Evolutionary conservation across 2,113 vertebrate species (phyloP).

Genomic region (Ictidomys tridecemlineatus): DNA sequence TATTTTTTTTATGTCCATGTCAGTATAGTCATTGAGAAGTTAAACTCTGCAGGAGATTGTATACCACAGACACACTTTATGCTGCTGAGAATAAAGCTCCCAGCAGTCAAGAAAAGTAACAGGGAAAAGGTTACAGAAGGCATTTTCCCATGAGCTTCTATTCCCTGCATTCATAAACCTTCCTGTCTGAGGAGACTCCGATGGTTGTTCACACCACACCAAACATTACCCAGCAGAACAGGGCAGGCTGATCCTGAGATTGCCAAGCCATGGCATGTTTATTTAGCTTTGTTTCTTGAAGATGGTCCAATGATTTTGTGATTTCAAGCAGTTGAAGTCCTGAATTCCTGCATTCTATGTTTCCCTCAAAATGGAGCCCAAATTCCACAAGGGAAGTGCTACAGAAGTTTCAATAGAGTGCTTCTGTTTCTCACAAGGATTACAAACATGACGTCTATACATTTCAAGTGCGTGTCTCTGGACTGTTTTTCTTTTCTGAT

Average conservation of each 20-base stretch:
- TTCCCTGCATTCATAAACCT: conserved; percentile 86
- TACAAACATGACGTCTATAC: not conserved
- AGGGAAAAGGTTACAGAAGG: conserved; percentile 85
- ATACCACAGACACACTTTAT: conserved; percentile 56
- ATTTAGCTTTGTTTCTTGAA: conserved; percentile 78
- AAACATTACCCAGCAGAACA: conserved; percentile 81
- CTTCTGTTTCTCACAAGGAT: not conserved
- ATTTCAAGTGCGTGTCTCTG: not conserved
- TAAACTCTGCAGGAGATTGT: conserved; percentile 51
- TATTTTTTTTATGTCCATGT: not conserved
- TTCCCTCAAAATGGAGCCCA: conserved; percentile 4
- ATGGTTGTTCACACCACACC: conserved; percentile 85
- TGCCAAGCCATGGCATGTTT: conserved; percentile 82
- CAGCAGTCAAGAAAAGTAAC: conserved; percentile 83
- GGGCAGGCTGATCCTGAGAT: conserved; percentile 59
- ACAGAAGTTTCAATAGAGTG: not conserved
- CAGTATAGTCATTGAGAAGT: conserved; percentile 63
- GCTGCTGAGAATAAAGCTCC: conserved; percentile 72
- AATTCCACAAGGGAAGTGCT: not conserved
- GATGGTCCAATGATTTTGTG: not conserved
- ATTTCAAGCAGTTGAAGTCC: conserved; percentile 42
- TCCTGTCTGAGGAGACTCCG: conserved; percentile 86
- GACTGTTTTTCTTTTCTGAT: not conserved
- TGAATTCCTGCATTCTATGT: not conserved
- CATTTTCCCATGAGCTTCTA: conserved; percentile 90